Percentiles rank a stretch among this genome's conserved stretches.
Conservation (phyloP, 2,113 vertebrate species). For the Paramisgurnus dabryanus region DNA sequence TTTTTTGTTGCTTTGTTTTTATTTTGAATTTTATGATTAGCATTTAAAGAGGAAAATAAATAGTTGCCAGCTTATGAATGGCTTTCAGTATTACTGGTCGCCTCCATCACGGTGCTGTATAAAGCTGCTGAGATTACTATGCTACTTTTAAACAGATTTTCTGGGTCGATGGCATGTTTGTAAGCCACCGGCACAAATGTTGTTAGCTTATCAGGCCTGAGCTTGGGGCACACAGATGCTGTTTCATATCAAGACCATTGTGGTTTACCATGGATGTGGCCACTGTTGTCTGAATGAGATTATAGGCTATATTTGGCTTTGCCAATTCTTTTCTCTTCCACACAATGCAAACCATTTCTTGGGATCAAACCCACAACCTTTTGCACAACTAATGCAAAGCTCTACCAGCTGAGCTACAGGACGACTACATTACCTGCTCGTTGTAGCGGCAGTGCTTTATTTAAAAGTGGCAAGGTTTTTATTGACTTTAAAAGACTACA, state of each 20-base stretch:
- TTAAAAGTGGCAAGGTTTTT: background rate
- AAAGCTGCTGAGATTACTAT: conserved; percentile 39
- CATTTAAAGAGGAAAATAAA: conserved; percentile 40
- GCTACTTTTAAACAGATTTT: conserved; percentile 52
- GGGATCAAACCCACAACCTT: too few species aligned
- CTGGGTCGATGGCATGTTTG: conserved; percentile 49
- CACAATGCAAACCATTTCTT: background rate
- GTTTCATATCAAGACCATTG: conserved; percentile 39
- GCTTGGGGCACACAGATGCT: conserved; percentile 36
- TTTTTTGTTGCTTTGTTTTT: conserved; percentile 36
- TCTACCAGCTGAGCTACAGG: too few species aligned
- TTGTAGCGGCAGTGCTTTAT: background rate
- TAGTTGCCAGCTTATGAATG: conserved; percentile 20
- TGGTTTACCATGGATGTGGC: conserved; percentile 40
- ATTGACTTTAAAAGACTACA: background rate
- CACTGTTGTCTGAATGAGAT: conserved; percentile 43
- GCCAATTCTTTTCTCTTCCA: background rate
- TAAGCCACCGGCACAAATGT: conserved; percentile 42
- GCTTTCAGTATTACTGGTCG: conserved; percentile 2
- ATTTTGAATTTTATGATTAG: conserved; percentile 46
- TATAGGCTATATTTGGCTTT: conserved; percentile 39
- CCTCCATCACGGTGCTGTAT: conserved; percentile 33
- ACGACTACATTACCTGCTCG: background rate
- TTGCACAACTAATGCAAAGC: too few species aligned
- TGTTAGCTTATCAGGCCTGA: conserved; percentile 50